Conservation (phyloP, 2,113 vertebrate species). For the Mus pahari region DNA sequence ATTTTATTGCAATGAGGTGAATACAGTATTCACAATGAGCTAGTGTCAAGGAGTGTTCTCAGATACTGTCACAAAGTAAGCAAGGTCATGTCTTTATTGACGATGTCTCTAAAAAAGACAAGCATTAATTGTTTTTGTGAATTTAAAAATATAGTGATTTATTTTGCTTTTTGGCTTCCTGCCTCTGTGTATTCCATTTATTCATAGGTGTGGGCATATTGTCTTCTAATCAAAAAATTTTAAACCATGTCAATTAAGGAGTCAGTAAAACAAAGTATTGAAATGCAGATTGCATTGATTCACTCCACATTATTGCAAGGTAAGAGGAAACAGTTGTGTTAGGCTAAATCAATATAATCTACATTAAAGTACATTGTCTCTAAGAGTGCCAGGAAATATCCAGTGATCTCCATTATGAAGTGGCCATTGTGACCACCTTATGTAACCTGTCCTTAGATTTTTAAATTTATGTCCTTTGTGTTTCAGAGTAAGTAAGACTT, state of each 20-base stretch:
- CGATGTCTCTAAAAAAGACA: constrained; percentile 40
- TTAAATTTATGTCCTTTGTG: constrained; percentile 61
- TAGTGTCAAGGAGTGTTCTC: constrained; percentile 25
- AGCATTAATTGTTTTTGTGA: constrained; percentile 66
- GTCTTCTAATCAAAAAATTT: constrained; percentile 72
- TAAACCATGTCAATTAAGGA: constrained; percentile 75
- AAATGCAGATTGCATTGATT: constrained; percentile 73
- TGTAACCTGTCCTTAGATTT: constrained; percentile 57
- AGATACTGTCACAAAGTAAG: constrained; percentile 45
- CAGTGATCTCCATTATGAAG: constrained; percentile 61
- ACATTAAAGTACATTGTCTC: constrained; percentile 71
- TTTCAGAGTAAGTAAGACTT: constrained; percentile 55
- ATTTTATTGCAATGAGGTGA: neutral
- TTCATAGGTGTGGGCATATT: constrained; percentile 71
- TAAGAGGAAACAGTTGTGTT: constrained; percentile 74
- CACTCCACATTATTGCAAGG: constrained; percentile 73
- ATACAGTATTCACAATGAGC: neutral
- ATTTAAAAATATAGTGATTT: constrained; percentile 80
- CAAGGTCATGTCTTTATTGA: constrained; percentile 64
- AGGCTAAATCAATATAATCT: constrained; percentile 74
- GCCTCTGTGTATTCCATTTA: constrained; percentile 59
- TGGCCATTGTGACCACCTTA: constrained; percentile 63
- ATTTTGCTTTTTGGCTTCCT: constrained; percentile 64
- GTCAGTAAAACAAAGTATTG: constrained; percentile 75
- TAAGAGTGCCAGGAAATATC: constrained; percentile 71